These are phyloP conservation scores for Gobius niger DNA, from an alignment of 2,113 vertebrate genomes.

Conservation along the genomic window DNA sequence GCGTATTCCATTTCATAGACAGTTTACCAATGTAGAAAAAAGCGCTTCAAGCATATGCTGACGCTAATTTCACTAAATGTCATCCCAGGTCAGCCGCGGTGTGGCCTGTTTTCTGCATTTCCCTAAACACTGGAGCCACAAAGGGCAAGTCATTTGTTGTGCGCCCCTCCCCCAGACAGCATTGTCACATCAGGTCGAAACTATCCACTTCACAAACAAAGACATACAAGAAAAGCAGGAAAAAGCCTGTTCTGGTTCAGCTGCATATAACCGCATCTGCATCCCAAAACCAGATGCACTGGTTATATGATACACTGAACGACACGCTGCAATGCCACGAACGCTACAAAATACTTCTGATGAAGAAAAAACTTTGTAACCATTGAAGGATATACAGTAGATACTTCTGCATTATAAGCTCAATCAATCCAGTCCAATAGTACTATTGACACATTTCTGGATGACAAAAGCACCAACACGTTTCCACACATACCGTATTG, in stretches of 20 bases:
- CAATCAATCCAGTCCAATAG: too few relatives aligned
- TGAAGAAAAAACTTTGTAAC: too few relatives aligned
- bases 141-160: conserved; percentile 58
- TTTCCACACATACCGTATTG: too few relatives aligned
- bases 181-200: conserved; percentile 44
- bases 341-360: too few relatives aligned
- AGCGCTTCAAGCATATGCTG: conserved; percentile 6
- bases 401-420: too few relatives aligned
- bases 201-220: conserved; percentile 57
- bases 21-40: background rate
- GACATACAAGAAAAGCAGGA: conserved; percentile 48
- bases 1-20: background rate
- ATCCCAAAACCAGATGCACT: background rate
- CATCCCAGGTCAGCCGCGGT: conserved; percentile 24
- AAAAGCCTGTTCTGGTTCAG: conserved; percentile 12
- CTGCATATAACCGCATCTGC: background rate
- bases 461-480: too few relatives aligned
- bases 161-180: conserved; percentile 47
- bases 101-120: conserved; percentile 54
- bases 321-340: too few relatives aligned
- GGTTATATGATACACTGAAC: too few relatives aligned
- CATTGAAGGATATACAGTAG: too few relatives aligned
- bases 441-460: too few relatives aligned
- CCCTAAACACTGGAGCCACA: conserved; percentile 62
- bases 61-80: conserved; percentile 41